Evolutionary conservation across 2,888 invertebrate species (phyloP).

Genomic region (Ormyrus thymus): DNA sequence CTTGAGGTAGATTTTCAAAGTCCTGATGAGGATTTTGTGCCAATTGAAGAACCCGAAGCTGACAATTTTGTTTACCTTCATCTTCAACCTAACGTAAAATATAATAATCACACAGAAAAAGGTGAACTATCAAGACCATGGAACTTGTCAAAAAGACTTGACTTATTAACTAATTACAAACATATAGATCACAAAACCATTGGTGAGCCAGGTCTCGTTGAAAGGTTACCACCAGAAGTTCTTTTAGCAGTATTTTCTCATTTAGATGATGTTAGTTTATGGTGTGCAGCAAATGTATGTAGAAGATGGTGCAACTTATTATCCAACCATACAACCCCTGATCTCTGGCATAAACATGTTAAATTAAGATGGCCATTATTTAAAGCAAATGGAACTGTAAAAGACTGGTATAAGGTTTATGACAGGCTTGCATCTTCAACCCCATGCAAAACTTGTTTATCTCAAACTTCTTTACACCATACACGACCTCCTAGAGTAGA

Average conservation of each 20-base stretch:
- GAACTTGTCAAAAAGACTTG: slow-evolving; percentile 79
- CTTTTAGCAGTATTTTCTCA: slow-evolving; percentile 91
- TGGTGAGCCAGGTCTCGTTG: slow-evolving; percentile 80
- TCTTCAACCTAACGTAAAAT: slow-evolving; percentile 56
- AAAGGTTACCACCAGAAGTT: slow-evolving; percentile 86
- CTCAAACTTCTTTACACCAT: slow-evolving; percentile 84
- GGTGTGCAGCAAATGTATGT: slow-evolving; percentile 92
- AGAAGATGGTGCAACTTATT: slow-evolving; percentile 89
- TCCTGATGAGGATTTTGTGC: slow-evolving; percentile 57
- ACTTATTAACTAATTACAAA: slow-evolving; percentile 78
- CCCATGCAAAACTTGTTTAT: slow-evolving; percentile 89
- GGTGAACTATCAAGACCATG: slow-evolving; percentile 76
- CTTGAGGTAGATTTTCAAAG: slow-evolving; percentile 62
- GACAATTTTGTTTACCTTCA: slow-evolving; percentile 43
- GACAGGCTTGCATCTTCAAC: slow-evolving; percentile 75
- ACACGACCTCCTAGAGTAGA: slow-evolving; percentile 80
- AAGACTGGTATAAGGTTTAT: slow-evolving; percentile 88
- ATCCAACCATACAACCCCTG: slow-evolving; percentile 84
- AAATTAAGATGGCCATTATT: slow-evolving; percentile 91
- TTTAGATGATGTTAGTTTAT: slow-evolving; percentile 93
- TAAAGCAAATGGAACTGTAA: slow-evolving; percentile 79
- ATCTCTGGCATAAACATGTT: slow-evolving; percentile 88
- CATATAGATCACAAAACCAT: slow-evolving; percentile 68
- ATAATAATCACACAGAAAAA: slow-evolving; percentile 59
- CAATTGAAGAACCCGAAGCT: slow-evolving; percentile 49